Percentiles rank a stretch among this genome's conserved stretches.
phyloP scores from a whole-genome alignment of 2,797 vertebrate species.

The Rhadinocentrus ornatus region DNA sequence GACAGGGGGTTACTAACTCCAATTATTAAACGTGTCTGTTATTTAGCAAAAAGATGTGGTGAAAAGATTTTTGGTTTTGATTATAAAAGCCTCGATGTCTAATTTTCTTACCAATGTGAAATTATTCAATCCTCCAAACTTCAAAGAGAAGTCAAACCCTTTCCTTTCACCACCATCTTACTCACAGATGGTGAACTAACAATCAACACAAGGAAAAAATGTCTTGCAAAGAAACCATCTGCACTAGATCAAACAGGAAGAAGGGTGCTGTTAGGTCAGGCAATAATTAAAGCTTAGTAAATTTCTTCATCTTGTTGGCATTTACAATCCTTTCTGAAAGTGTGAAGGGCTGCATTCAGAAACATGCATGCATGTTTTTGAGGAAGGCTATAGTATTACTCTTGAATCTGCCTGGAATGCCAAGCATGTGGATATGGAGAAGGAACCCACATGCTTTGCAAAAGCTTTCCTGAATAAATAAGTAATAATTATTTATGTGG shows the following conservation, averaged over 20 bases:
- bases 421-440: constrained; percentile 14
- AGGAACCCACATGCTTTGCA: constrained; percentile 14
- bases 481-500: not conserved
- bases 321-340: constrained; percentile 20
- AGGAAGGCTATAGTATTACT: constrained; percentile 49
- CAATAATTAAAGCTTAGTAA: not conserved
- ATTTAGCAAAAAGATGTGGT: not conserved
- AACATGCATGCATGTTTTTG: constrained; percentile 3
- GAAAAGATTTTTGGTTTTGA: not conserved
- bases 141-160: constrained; percentile 5
- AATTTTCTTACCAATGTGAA: constrained; percentile 7
- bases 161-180: constrained; percentile 1
- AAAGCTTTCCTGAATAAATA: constrained; percentile 7
- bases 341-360: not conserved
- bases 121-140: not conserved
- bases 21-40: not conserved
- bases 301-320: not conserved
- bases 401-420: constrained; percentile 8
- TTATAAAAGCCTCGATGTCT: not conserved
- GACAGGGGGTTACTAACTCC: not conserved
- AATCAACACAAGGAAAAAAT: constrained; percentile 12
- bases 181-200: constrained; percentile 28
- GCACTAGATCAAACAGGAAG: constrained; percentile 22
- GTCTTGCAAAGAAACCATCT: constrained; percentile 29
- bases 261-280: constrained; percentile 5